Evolutionary conservation across 2,113 vertebrate genomes (phyloP), one percentile per base, ranked within the genome.

Genomic region (Syrrhaptes paradoxus): DNA sequence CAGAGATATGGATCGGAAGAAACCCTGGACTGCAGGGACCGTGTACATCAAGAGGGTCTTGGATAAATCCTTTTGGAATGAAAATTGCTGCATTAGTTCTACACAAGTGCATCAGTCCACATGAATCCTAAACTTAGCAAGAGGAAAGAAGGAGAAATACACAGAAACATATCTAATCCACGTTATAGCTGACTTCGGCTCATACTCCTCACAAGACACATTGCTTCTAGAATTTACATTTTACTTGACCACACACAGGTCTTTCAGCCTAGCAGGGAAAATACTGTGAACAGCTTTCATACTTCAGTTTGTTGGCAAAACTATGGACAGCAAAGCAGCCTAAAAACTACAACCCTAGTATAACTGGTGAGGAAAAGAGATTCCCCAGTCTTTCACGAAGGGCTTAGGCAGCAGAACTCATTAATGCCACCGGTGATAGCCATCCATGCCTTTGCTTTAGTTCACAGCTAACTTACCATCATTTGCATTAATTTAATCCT

Each of bases 21-120:
- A 99, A 32, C 99, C 99, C 89, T 99, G 99, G 89, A 99, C 99
- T 17, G 99, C 99, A n/a, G 99, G 99, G 49, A 99, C 99, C 0
- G 99, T 99, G 97, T 99, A 99, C 94, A 99, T 97, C 83, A 99
- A 95, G 51, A 99, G 97, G 1, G 99, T 99, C 97, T 99, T 99
- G 57, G 99, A 99, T 52, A 99, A 98, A 96, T 99, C 99, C 99
- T 99, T 95, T 94, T 25, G 93, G 88, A 96, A 97, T 81, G 66
- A 92, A 93, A 83, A 97, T 25, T 58, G 21, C 10, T 29, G 13
- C 11, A 13, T 98, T 89, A 98, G 62, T 55, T 92, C 61, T 72
- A 57, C 24, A 63, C 48, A 78, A 84, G 16, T 0, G 1, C 62
- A 71, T 57, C 24, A 34, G n/a, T 46, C 46, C 13, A 36, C 34